Conservation (phyloP, 2,888 invertebrate genomes). For the Hirudinaria manillensis region DNA sequence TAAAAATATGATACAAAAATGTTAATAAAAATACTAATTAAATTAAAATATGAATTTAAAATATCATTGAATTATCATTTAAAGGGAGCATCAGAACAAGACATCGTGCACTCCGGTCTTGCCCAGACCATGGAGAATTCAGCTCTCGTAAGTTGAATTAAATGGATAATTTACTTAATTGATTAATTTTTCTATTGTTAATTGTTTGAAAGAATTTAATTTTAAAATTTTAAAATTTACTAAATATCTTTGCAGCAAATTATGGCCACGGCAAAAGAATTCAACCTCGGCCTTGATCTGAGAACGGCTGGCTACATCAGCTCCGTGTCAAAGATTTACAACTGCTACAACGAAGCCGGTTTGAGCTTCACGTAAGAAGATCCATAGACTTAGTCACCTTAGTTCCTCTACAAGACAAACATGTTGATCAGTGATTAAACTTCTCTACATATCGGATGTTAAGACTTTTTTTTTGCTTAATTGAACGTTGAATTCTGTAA, state of each 20-base stretch:
- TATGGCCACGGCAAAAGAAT: slow-evolving; percentile 83
- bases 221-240: background rate
- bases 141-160: slow-evolving; percentile 56
- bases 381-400: no score
- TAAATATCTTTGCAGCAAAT: slow-evolving; percentile 66
- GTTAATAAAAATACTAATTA: no score
- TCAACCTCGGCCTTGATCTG: slow-evolving; percentile 85
- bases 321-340: slow-evolving; percentile 92
- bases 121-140: slow-evolving; percentile 97
- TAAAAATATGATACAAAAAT: no score
- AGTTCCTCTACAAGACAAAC: no score
- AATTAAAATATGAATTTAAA: no score
- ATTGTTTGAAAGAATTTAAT: background rate
- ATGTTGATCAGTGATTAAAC: no score
- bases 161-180: background rate
- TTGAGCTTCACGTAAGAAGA: slow-evolving; percentile 68
- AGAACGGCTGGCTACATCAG: slow-evolving; percentile 93
- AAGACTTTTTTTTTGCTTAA: no score
- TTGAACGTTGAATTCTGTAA: no score
- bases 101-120: slow-evolving; percentile 94
- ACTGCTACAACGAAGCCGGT: slow-evolving; percentile 86
- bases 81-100: slow-evolving; percentile 88
- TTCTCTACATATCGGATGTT: no score
- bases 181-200: background rate
- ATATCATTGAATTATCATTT: background rate